A percentile compares a stretch with the other conserved stretches of the same genome.
Conservation (phyloP, 2,797 vertebrate genomes). For the Liasis olivaceus region DNA sequence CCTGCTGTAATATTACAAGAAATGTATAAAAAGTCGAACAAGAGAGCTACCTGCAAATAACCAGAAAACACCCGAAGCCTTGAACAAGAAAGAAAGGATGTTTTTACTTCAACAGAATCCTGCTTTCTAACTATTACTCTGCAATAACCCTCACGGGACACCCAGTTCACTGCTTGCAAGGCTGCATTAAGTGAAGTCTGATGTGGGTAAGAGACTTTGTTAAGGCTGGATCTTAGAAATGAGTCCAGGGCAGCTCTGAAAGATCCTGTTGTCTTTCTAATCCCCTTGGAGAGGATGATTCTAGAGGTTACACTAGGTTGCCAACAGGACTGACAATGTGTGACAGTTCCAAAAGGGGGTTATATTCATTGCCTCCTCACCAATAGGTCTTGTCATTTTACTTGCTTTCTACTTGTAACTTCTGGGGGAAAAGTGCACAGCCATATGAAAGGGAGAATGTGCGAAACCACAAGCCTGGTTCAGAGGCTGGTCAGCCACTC, state of each 20-base stretch:
- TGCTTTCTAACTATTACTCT: background rate
- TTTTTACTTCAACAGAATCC: background rate
- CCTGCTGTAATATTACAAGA: background rate
- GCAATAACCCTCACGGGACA: background rate
- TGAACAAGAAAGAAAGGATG: background rate
- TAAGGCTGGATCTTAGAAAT: background rate
- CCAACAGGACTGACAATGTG: background rate
- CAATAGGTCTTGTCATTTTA: background rate
- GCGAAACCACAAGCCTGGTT: background rate
- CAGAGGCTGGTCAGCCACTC: conserved; percentile 11
- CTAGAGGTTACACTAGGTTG: background rate
- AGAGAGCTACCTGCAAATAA: background rate
- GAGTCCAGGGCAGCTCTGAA: background rate
- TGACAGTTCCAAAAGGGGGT: background rate
- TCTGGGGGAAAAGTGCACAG: background rate
- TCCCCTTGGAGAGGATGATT: background rate
- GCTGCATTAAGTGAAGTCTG: background rate
- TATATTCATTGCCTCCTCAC: background rate
- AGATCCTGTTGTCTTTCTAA: background rate
- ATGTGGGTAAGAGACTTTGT: background rate
- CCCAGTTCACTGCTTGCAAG: background rate
- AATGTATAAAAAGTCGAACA: background rate
- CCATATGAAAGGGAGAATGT: conserved; percentile 9
- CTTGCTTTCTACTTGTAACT: background rate
- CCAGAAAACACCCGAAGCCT: background rate